Base-by-base conservation (phyloP, 2,888 invertebrate genomes). In the Trichogramma dendrolimi region DNA sequence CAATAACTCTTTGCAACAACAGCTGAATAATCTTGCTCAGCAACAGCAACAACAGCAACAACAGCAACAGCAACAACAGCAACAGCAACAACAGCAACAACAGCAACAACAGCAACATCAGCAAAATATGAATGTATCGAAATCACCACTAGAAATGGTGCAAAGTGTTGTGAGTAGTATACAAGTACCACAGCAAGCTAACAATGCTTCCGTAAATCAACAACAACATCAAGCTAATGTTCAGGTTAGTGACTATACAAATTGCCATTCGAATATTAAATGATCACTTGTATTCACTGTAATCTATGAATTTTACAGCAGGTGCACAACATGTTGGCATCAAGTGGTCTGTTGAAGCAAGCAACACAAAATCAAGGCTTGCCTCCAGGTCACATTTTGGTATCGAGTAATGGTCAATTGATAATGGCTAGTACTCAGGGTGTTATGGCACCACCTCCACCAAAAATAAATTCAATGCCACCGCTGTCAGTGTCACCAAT, bases 101-200 rank as follows among this genome's bases (percentile, higher is more conserved):
- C 56, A 56, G 14, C 47, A 56, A 10, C 39, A 11, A 38, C 70
- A 66, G 6, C 71, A 68, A 60, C 76, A 75, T 52, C 71, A 78
- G 4, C 72, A 79, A 27, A 75, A 76, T 39, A 72, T 80, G 4
- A 80, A 74, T 57, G 79, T 83, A 4, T 79, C 83, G 0, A 85
- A 84, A 74, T 87, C 88, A 5, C 89, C 89, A 0, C 74, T 90
- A 51, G 89, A 90, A 80, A 89, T 90, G 88, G 89, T 89, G 2
- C 89, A 89, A 72, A 88, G 88, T 71, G 88, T 89, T 4, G 88
- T 89, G 57, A 88, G 87, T 66, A 87, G 85, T 73, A 82, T 87
- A 67, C 87, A 88, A 70, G 83, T 84, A 62, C 81, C 84, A 82
- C 75, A 76, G 82, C 77, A 77, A 61, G 72, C 72, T n/a, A 77